phyloP scores from a whole-genome alignment of 1,140 invertebrate species.

The Acromyrmex heyeri region DNA sequence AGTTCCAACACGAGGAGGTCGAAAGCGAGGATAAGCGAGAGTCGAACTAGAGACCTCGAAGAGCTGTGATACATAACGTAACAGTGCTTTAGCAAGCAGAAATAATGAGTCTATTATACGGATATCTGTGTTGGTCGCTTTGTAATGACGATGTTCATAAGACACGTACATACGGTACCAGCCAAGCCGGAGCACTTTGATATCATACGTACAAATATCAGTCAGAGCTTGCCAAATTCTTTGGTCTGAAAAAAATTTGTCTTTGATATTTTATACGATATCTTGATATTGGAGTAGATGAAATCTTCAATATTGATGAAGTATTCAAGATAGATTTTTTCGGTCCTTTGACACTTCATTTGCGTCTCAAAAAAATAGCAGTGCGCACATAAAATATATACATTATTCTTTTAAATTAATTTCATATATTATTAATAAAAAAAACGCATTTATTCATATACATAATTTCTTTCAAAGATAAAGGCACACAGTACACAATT shows the following conservation, averaged over 20 bases:
- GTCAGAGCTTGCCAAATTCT: slow-evolving; percentile 31
- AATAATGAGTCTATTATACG: slow-evolving; percentile 85
- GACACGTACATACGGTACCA: slow-evolving; percentile 30
- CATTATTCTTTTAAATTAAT: neutral
- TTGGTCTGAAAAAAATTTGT: neutral
- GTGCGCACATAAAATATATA: neutral
- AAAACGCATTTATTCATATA: neutral
- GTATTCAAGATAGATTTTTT: neutral
- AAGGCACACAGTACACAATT: neutral
- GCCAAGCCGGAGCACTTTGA: neutral
- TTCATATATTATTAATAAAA: neutral
- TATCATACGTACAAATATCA: neutral
- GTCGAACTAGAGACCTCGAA: slow-evolving; percentile 81
- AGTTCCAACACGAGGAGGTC: slow-evolving; percentile 80
- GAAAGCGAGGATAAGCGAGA: slow-evolving; percentile 85
- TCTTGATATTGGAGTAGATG: neutral
- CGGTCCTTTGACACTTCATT: neutral
- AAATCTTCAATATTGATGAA: too few relatives aligned
- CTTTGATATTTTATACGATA: neutral
- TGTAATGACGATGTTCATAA: slow-evolving; percentile 66
- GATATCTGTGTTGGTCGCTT: slow-evolving; percentile 78
- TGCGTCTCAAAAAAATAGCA: neutral
- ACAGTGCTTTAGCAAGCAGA: slow-evolving; percentile 82
- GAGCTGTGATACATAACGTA: slow-evolving; percentile 82
- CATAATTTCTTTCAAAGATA: neutral